Percentiles rank a stretch among this genome's conserved stretches.
phyloP scores from a whole-genome alignment of 2,888 invertebrate genomes.

The Polyommatus icarus region DNA sequence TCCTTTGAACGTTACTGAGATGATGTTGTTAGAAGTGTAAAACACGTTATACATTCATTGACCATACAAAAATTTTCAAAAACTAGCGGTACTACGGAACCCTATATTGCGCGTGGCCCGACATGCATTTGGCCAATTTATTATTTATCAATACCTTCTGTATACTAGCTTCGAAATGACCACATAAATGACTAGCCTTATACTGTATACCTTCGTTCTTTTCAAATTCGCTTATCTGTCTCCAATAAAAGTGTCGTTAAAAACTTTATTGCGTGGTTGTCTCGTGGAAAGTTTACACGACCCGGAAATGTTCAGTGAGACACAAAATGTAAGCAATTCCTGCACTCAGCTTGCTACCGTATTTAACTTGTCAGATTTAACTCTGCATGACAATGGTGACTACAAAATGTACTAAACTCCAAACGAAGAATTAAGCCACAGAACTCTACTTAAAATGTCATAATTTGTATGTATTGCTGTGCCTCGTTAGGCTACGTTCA shows the following conservation, averaged over 20 bases:
- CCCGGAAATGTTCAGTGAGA: neutral
- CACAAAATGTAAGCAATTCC: neutral
- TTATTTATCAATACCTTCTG: no score
- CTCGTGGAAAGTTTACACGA: neutral
- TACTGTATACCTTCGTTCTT: neutral
- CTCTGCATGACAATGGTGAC: neutral
- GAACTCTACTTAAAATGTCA: neutral
- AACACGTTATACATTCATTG: no score
- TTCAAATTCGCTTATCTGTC: neutral
- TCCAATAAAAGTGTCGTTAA: conserved; percentile 1
- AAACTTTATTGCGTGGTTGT: neutral
- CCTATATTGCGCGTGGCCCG: no score
- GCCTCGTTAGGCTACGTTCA: no score
- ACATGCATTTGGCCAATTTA: no score
- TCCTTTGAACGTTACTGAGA: no score
- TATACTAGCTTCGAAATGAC: neutral
- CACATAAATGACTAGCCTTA: neutral
- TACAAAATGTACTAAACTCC: neutral
- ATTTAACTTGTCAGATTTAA: neutral
- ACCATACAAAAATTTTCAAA: no score
- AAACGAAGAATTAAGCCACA: neutral
- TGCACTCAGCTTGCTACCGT: neutral
- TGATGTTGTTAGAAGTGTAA: no score
- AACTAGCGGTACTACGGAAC: no score
- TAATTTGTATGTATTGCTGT: no score